phyloP scores from a whole-genome alignment of 2,888 invertebrate species.

The Leptinotarsa haldemani region DNA sequence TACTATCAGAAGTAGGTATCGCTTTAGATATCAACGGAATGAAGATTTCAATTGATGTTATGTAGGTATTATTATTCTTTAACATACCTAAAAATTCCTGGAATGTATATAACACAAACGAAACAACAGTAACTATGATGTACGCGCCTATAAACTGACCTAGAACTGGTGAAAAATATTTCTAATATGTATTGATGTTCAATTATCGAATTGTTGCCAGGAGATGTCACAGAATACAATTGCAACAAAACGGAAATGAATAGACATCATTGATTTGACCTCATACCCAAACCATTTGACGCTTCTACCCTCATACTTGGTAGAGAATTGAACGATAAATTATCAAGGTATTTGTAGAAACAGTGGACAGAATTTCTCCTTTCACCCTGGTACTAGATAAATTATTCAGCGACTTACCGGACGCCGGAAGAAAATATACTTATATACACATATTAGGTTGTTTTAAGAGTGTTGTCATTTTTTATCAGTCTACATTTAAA shows the following conservation, averaged over 20 bases:
- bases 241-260: conserved; percentile 17
- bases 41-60: no score
- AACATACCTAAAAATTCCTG: background rate
- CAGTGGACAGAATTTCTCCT: no score
- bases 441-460: no score
- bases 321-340: background rate
- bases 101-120: background rate
- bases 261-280: conserved; percentile 6
- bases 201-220: conserved; percentile 17
- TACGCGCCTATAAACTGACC: background rate
- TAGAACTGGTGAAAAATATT: background rate
- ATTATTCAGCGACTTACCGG: no score
- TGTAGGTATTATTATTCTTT: background rate
- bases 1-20: no score
- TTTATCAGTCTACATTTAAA: no score
- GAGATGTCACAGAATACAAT: background rate
- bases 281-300: background rate
- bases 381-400: no score
- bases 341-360: background rate
- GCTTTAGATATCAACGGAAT: no score
- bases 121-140: background rate
- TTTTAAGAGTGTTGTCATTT: no score
- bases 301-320: background rate
- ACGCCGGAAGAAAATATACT: no score
- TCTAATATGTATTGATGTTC: conserved; percentile 7